phyloP scores from a whole-genome alignment of 2,113 vertebrate species.

The Tachuris rubrigastra region DNA sequence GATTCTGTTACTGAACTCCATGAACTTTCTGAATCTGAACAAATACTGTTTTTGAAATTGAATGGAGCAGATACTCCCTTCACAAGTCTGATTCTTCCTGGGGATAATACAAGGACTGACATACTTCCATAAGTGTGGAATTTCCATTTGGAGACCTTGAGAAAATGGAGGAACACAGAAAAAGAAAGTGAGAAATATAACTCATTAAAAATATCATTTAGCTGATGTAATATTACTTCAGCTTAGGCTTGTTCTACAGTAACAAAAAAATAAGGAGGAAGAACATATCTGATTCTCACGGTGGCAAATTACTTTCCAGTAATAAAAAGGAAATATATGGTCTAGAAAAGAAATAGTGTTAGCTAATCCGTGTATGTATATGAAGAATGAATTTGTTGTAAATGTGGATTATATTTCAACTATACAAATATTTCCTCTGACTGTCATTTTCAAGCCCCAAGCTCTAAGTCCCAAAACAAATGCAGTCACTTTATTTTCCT shows the following conservation, averaged over 20 bases:
- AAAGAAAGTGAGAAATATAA: background rate
- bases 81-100: background rate
- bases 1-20: background rate
- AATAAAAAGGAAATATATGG: background rate
- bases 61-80: background rate
- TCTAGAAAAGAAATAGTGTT: background rate
- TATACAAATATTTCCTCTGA: background rate
- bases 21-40: background rate
- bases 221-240: background rate
- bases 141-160: background rate
- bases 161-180: background rate
- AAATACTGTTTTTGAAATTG: background rate
- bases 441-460: background rate
- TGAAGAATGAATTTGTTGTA: background rate
- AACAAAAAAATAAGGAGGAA: background rate
- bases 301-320: background rate
- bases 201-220: background rate
- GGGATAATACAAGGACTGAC: background rate
- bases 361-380: background rate
- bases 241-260: accelerated
- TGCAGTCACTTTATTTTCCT: background rate
- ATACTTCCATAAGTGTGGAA: background rate
- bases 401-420: background rate
- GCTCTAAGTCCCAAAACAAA: background rate
- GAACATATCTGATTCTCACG: background rate